Base-by-base conservation (phyloP, 2,888 invertebrate genomes). In the Drosophila putrida region DNA sequence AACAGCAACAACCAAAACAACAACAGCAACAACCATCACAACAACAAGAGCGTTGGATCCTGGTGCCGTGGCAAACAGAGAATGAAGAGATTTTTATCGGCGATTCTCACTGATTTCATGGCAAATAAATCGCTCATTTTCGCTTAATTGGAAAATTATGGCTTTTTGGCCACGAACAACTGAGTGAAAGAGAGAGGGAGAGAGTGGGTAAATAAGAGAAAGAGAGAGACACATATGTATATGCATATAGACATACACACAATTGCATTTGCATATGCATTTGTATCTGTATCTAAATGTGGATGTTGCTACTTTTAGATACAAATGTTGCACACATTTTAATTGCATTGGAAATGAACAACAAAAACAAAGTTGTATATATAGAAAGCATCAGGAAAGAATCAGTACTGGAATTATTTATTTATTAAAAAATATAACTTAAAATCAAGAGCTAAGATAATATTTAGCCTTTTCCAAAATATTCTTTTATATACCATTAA, bases 71-170 rank as follows among this genome's bases (percentile, higher is more conserved):
- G 82, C 72, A 66, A 77, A 65, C 75, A 78, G 57, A 53, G 83
- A 90, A 89, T 90, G 90, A 90, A 91, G 90, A 92, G 92, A 92
- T 92, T 92, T 92, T 92, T 92, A 92, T 92, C 92, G 90, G 86
- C 85, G 91, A 92, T 92, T 92, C 91, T 92, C 92, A 91, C 91
- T 92, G 92, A 92, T 92, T 92, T 92, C 90, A 92, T 92, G 92
- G 91, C 92, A 92, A 92, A 92, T 92, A 92, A 92, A 92, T 92
- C 92, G 91, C 91, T 92, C 92, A 92, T 92, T 92, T 92, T 92
- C 92, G 91, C 91, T 91, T 92, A 92, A 92, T 92, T 92, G 91
- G 92, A 92, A 92, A 92, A 92, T 92, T 92, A 92, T 92, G 90
- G 90, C 88, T 85, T 88, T 90, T 89, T 80, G 72, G 76, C 82